Percentiles rank a stretch among this genome's conserved stretches.
phyloP scores from a whole-genome alignment of 1,140 invertebrate genomes.

The Leguminivora glycinivorella region DNA sequence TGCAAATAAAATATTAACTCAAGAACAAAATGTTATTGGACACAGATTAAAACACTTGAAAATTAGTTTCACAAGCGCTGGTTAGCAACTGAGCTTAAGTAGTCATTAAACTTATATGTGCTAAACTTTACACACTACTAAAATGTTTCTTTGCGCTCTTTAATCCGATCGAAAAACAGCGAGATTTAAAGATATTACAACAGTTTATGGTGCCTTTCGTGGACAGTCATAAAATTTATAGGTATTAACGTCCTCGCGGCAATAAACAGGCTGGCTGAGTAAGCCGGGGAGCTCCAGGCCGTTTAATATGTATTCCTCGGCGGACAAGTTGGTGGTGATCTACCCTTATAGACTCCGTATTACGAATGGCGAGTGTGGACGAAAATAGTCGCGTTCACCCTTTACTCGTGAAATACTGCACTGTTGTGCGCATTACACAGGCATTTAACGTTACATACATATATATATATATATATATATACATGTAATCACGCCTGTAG shows the following conservation, averaged over 20 bases:
- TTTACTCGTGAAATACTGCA: too few relatives aligned
- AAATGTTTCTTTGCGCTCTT: slow-evolving; percentile 59
- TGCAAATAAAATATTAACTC: too few relatives aligned
- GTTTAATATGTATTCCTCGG: slow-evolving; percentile 57
- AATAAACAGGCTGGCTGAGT: slow-evolving; percentile 66
- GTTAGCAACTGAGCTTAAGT: neutral
- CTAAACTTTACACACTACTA: slow-evolving; percentile 36
- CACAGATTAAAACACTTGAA: too few relatives aligned
- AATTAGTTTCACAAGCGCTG: too few relatives aligned
- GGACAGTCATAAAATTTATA: slow-evolving; percentile 72
- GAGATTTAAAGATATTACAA: slow-evolving; percentile 68
- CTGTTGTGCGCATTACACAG: too few relatives aligned
- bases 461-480: too few relatives aligned
- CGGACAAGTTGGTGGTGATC: slow-evolving; percentile 35
- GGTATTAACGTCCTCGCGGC: slow-evolving; percentile 63
- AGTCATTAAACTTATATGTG: slow-evolving; percentile 39
- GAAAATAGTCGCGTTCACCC: neutral
- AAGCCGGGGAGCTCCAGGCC: slow-evolving; percentile 46
- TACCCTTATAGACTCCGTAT: slow-evolving; percentile 1
- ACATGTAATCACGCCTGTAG: too few relatives aligned
- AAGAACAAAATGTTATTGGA: too few relatives aligned
- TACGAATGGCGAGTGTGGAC: neutral
- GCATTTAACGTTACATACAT: too few relatives aligned
- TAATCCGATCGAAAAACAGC: slow-evolving; percentile 65
- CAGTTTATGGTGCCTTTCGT: slow-evolving; percentile 66